Conservation (phyloP, 2,113 vertebrate genomes). For the Platichthys flesus region DNA sequence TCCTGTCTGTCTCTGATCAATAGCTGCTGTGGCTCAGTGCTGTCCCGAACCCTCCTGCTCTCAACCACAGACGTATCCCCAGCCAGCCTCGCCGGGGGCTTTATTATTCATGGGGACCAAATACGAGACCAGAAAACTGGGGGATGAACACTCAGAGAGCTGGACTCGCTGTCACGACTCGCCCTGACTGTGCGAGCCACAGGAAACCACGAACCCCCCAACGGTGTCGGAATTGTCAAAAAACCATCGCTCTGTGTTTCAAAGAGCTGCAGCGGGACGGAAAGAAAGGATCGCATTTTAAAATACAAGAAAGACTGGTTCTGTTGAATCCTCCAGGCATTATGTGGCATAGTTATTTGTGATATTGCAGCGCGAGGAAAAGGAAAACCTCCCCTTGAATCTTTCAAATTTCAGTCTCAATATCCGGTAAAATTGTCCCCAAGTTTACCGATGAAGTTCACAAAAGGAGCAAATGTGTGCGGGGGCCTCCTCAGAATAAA, state of each 20-base stretch:
- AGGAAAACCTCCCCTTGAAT: background rate
- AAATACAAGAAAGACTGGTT: background rate
- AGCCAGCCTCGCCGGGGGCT: conserved; percentile 50
- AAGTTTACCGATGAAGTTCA: conserved; percentile 8
- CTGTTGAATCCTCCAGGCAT: conserved; percentile 12
- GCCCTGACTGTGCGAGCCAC: conserved; percentile 33
- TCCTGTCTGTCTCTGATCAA: conserved; percentile 64
- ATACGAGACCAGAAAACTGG: conserved; percentile 53
- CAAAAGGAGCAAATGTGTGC: background rate
- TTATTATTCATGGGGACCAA: conserved; percentile 71
- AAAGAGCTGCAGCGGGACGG: background rate
- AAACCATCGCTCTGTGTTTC: conserved; percentile 5
- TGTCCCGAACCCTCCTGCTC: conserved; percentile 48
- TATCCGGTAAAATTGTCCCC: conserved; percentile 2
- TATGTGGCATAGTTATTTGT: conserved; percentile 15
- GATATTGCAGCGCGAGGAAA: background rate
- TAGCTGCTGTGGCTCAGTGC: conserved; percentile 51
- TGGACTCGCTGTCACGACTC: conserved; percentile 38
- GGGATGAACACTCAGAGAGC: conserved; percentile 44
- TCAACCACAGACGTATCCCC: conserved; percentile 61
- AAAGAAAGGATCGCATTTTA: background rate
- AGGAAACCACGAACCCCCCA: conserved; percentile 36
- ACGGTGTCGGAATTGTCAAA: conserved; percentile 37
- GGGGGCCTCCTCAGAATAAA: background rate
- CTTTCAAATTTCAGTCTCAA: background rate